These are phyloP conservation scores for Tympanuchus pallidicinctus DNA, from an alignment of 2,113 vertebrate genomes.

Conservation along the genomic window DNA sequence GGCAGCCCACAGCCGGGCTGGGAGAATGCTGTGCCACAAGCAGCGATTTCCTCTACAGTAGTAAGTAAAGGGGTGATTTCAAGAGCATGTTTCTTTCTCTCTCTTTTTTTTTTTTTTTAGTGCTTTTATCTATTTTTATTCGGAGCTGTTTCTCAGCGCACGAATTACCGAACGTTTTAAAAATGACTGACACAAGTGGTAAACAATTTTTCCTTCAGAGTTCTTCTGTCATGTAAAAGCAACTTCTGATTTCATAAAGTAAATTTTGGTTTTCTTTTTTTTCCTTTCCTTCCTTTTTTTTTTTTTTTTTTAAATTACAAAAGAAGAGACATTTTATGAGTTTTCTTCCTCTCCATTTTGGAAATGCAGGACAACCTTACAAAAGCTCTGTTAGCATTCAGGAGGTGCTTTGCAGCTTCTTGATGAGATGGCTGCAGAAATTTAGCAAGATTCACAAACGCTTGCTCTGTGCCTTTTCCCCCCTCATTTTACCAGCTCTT, in stretches of 20 bases:
- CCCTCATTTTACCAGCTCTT: background rate
- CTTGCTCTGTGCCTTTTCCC: too few relatives aligned
- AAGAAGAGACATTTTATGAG: background rate
- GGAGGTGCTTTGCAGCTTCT: background rate
- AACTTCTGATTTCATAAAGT: background rate
- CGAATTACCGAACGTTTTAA: background rate
- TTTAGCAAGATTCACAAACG: background rate
- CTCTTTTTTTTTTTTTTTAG: background rate
- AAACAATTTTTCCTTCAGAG: background rate
- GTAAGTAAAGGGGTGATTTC: background rate
- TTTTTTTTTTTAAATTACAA: background rate
- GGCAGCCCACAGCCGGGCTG: background rate
- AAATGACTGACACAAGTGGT: background rate
- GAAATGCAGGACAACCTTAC: background rate
- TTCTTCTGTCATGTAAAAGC: background rate
- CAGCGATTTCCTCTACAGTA: background rate
- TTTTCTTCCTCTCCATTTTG: background rate
- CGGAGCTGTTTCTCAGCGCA: background rate
- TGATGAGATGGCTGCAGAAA: background rate
- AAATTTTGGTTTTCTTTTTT: background rate
- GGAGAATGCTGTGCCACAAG: background rate
- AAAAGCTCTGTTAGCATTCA: background rate
- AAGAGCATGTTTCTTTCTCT: background rate
- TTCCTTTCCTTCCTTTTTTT: background rate
- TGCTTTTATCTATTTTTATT: background rate